These are phyloP conservation scores for Trachops cirrhosus DNA, from an alignment of 2,797 vertebrate genomes.

Conservation along the genomic window DNA sequence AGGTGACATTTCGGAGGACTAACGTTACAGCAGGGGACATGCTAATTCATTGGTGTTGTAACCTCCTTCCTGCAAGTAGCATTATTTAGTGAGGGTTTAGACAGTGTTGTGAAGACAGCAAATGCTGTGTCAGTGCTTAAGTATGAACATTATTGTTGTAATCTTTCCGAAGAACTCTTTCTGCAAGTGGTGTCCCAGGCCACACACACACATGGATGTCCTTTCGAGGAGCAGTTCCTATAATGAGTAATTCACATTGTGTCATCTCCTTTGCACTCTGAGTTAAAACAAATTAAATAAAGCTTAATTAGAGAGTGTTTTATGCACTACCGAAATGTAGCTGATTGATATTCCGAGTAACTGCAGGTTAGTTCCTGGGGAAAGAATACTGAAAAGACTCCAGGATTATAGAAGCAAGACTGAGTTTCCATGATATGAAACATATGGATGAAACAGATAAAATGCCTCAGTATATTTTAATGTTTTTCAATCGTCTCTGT, in stretches of 20 bases:
- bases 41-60: conserved; percentile 57
- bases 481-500: neutral
- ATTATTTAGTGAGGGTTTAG: conserved; percentile 59
- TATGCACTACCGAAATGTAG: conserved; percentile 79
- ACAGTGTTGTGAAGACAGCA: conserved; percentile 52
- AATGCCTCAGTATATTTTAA: neutral
- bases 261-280: conserved; percentile 75
- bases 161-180: conserved; percentile 46
- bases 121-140: conserved; percentile 57
- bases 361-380: conserved; percentile 76
- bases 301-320: conserved; percentile 82
- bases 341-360: conserved; percentile 80
- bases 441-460: conserved; percentile 24
- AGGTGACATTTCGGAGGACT: conserved; percentile 56
- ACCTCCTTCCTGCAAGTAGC: conserved; percentile 56
- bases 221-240: conserved; percentile 40
- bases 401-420: conserved; percentile 66
- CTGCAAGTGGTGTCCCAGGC: neutral
- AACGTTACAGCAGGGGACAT: conserved; percentile 1
- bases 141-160: neutral
- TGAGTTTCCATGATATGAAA: conserved; percentile 38
- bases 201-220: conserved; percentile 19
- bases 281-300: conserved; percentile 83
- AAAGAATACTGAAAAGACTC: conserved; percentile 71
- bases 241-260: conserved; percentile 73